Evolutionary conservation across 64 coral and sea anemone species (phyloP).

Genomic region (Montipora capricornis): DNA sequence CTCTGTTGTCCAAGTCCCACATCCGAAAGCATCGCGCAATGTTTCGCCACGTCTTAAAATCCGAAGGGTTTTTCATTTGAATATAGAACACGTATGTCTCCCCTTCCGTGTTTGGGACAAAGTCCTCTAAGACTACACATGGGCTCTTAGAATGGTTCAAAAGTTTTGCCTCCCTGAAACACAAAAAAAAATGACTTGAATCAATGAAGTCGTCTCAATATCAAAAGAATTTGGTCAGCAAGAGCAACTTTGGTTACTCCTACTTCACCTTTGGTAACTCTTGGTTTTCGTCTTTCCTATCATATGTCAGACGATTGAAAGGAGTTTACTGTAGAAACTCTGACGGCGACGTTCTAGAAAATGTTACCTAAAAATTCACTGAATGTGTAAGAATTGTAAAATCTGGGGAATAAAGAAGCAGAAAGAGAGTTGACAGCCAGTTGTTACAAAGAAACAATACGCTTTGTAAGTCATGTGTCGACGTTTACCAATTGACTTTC

Average conservation of each 20-base stretch:
- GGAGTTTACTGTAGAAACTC: no score
- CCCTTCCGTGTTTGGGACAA: constrained; percentile 73
- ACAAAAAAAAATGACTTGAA: background rate
- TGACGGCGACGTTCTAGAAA: no score
- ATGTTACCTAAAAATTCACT: no score
- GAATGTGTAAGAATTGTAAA: no score
- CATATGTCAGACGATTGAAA: no score
- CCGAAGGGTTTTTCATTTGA: constrained; percentile 58
- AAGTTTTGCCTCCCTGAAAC: constrained; percentile 58
- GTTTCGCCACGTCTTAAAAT: constrained; percentile 86
- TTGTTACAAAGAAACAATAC: no score
- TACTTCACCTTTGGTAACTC: no score
- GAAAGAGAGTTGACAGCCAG: no score
- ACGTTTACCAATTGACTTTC: no score
- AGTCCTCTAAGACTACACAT: constrained; percentile 54
- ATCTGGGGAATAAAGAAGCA: no score
- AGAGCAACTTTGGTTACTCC: background rate
- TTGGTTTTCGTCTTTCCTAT: no score
- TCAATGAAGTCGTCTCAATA: background rate
- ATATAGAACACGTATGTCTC: constrained; percentile 93
- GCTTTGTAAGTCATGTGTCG: no score
- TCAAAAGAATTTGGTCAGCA: background rate
- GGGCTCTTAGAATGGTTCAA: constrained; percentile 70
- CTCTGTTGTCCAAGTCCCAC: constrained; percentile 88
- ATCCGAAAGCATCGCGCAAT: constrained; percentile 85